Conservation (phyloP, 2,797 vertebrate species). For the Coluber constrictor region DNA sequence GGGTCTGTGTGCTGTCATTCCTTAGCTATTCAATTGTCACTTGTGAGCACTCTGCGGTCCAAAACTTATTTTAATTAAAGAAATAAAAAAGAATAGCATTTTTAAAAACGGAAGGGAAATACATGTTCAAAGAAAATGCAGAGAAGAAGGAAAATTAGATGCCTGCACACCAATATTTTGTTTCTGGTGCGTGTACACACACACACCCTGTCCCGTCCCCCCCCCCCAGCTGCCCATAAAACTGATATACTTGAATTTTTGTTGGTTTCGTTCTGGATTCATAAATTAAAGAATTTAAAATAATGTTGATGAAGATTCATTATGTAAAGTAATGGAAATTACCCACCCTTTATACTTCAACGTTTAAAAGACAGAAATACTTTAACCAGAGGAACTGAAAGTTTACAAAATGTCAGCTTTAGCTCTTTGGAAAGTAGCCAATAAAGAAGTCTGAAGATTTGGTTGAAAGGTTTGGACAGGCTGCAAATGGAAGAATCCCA, state of each 20-base stretch:
- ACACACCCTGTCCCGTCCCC: accelerated
- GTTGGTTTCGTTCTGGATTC: neutral
- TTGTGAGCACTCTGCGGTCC: neutral
- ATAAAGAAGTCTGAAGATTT: neutral
- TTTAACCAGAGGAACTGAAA: neutral
- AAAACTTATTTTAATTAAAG: neutral
- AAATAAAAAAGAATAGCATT: neutral
- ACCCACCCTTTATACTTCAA: neutral
- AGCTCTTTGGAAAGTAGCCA: neutral
- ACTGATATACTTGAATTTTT: neutral
- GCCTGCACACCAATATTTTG: neutral
- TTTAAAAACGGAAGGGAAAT: neutral
- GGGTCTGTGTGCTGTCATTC: neutral
- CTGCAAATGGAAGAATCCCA: neutral
- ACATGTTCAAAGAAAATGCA: neutral
- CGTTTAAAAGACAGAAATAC: neutral
- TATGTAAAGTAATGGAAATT: neutral
- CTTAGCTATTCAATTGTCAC: neutral
- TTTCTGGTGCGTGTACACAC: too few species aligned
- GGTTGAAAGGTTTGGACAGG: neutral
- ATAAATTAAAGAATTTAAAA: neutral
- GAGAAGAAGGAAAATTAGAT: neutral
- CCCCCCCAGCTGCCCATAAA: neutral
- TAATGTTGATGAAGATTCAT: neutral
- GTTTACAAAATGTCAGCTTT: neutral